These are phyloP conservation scores for Zenarchopterus dispar DNA, from an alignment of 2,797 vertebrate genomes.

Conservation along the genomic window DNA sequence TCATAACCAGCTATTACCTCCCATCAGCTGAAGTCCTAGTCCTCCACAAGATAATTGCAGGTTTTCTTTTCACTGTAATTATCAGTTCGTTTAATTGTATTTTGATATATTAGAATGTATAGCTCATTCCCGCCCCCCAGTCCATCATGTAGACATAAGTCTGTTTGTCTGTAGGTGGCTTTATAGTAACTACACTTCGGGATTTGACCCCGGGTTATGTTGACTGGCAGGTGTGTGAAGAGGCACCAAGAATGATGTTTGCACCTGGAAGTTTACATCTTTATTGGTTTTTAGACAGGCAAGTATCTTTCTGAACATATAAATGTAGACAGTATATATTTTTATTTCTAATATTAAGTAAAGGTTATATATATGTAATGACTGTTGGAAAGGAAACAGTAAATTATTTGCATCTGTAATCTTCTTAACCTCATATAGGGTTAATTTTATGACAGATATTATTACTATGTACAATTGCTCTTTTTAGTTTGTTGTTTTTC, in stretches of 20 bases:
- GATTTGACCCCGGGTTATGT: conserved; percentile 62
- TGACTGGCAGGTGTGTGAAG: conserved; percentile 59
- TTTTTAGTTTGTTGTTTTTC: too few species aligned
- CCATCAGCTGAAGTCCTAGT: conserved; percentile 55
- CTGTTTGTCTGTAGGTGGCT: conserved; percentile 42
- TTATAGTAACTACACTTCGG: conserved; percentile 38
- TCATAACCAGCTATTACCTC: conserved; percentile 59
- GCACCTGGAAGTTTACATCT: conserved; percentile 17
- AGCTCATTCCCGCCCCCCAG: conserved; percentile 29
- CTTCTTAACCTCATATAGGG: too few species aligned
- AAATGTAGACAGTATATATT: too few species aligned
- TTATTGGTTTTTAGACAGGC: neutral
- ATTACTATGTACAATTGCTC: too few species aligned
- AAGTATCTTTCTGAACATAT: neutral
- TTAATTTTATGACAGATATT: too few species aligned
- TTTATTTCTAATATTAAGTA: too few species aligned
- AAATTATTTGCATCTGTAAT: too few species aligned
- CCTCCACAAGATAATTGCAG: conserved; percentile 64
- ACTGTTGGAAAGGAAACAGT: too few species aligned
- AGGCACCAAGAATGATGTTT: conserved; percentile 49
- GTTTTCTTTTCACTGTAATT: conserved; percentile 62
- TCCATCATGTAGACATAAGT: conserved; percentile 30
- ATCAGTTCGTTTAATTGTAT: conserved; percentile 70
- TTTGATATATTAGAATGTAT: conserved; percentile 63
- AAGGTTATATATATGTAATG: too few species aligned